Percentiles rank a stretch among this genome's conserved stretches.
Conservation (phyloP, 2,113 vertebrate genomes). For the Phoxinus phoxinus region DNA sequence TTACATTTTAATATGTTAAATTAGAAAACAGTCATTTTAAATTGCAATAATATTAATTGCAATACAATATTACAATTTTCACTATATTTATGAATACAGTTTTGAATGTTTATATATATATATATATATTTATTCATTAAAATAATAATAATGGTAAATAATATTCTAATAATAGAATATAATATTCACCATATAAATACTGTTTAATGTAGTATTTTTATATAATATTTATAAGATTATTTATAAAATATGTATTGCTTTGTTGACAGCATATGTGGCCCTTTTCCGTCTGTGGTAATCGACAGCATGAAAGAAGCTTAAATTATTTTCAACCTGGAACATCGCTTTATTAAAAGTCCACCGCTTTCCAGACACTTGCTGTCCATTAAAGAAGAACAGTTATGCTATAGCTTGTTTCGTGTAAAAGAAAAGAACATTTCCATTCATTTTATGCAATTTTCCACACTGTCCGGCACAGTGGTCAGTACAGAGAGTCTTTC, state of each 20-base stretch:
- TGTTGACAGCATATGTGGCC: neutral
- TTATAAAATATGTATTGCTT: neutral
- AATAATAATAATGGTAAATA: neutral
- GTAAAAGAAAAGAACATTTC: neutral
- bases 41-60: too few species aligned
- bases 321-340: neutral
- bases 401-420: neutral
- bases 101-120: too few species aligned
- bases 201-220: too few species aligned
- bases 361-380: neutral
- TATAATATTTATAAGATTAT: too few species aligned
- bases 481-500: neutral
- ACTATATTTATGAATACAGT: too few species aligned
- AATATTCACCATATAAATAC: neutral
- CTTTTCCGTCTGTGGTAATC: neutral
- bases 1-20: too few species aligned
- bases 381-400: constrained; percentile 8
- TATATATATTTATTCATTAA: neutral
- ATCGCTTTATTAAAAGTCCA: neutral
- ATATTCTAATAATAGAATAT: neutral
- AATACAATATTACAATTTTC: too few species aligned
- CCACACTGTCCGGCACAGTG: neutral
- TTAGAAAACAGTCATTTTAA: too few species aligned
- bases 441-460: neutral
- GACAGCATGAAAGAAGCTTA: neutral